These are phyloP conservation scores for Sycophila texana DNA, from an alignment of 2,888 invertebrate genomes.

Conservation along the genomic window DNA sequence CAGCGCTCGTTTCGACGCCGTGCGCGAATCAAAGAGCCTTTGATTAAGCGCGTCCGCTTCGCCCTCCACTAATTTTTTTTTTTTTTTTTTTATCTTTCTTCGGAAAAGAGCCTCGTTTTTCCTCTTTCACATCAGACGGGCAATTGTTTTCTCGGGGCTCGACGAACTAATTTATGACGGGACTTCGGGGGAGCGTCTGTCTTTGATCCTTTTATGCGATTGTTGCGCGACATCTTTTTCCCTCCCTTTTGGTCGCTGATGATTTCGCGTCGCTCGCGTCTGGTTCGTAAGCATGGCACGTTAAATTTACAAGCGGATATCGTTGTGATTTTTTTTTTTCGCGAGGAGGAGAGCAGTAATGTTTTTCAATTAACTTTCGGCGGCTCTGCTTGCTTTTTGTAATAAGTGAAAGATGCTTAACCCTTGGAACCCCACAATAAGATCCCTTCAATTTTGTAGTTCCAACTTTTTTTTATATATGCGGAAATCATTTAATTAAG, in stretches of 20 bases:
- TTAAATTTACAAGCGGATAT: conserved; percentile 12
- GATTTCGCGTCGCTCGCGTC: not conserved
- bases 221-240: not conserved
- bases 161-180: conserved; percentile 14
- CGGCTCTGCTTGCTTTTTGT: not conserved
- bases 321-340: not conserved
- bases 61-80: not conserved
- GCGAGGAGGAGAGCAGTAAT: not conserved
- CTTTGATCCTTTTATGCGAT: not conserved
- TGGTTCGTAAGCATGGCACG: not conserved
- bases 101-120: not conserved
- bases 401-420: not conserved
- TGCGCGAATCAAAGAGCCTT: conserved; percentile 40
- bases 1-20: not conserved
- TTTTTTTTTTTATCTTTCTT: not conserved
- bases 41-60: conserved; percentile 38
- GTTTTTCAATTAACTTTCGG: conserved; percentile 8
- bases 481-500: too few species aligned
- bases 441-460: too few species aligned
- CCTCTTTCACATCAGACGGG: too few species aligned
- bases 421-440: too few species aligned
- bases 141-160: not conserved
- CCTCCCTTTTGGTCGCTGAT: not conserved
- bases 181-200: too few species aligned
- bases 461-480: too few species aligned